phyloP scores from a whole-genome alignment of 2,113 vertebrate genomes.

The Vulpes ferrilata region DNA sequence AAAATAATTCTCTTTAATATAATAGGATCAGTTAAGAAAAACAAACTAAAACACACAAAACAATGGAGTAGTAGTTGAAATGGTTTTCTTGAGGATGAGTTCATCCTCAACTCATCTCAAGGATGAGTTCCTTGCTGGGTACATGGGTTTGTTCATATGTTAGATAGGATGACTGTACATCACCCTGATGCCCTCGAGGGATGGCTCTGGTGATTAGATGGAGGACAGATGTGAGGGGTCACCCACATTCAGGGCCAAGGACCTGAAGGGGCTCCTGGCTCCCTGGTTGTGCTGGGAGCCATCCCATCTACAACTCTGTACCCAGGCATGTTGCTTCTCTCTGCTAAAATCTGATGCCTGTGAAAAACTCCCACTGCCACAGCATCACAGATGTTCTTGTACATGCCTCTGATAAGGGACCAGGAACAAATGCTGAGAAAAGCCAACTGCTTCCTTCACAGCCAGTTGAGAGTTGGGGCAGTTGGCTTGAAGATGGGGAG shows the following conservation, averaged over 20 bases:
- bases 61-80: not conserved
- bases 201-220: not conserved
- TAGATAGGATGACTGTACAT: fast-evolving
- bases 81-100: no score
- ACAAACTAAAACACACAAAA: not conserved
- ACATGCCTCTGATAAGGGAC: not conserved
- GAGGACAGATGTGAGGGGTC: not conserved
- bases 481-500: not conserved
- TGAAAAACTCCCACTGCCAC: not conserved
- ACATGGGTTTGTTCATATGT: not conserved
- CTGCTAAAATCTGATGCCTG: not conserved
- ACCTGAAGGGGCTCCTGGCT: not conserved
- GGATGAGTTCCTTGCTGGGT: not conserved
- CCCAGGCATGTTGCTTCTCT: not conserved
- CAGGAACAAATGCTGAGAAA: not conserved
- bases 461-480: not conserved
- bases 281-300: not conserved
- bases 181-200: fast-evolving
- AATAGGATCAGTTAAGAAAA: not conserved
- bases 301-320: not conserved
- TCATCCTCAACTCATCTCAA: no score
- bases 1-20: not conserved
- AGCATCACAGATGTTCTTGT: not conserved
- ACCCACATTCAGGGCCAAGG: not conserved
- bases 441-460: not conserved